Base-by-base conservation (phyloP, 1,140 invertebrate species). In the Phenacoccus solenopsis region DNA sequence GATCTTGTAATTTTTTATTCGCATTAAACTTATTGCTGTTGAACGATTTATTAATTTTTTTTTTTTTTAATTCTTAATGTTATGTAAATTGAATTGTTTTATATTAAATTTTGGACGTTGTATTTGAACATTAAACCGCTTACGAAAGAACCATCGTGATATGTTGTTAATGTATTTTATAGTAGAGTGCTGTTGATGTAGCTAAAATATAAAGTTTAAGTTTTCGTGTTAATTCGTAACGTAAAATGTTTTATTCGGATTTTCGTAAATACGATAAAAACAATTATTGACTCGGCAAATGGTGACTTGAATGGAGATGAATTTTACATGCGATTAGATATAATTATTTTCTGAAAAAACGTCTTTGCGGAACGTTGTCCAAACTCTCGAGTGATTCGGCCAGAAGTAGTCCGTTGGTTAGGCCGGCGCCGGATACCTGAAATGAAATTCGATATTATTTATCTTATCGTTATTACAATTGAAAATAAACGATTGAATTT, bases 1-100 rank as follows among this genome's bases (percentile, higher is more conserved):
- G 59, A 64, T 25, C 59, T 64, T 64, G 59, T 64, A 64, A 64
- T 64, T 64, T 64, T 64, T 64, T 64, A 64, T 64, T 64, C 59
- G 59, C 59, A 64, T 64, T 64, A 64, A 64, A 64, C 21, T 64
- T 64, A 64, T 64, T 64, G 59, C 59, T 64, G 59, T 64, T 64
- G 22, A 64, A 10, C 9, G 25, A 25, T 64, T 64, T 3, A 9
- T 25, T 25, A 3, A 24, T 24, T 24, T 64, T 64, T 64, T 59
- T 22, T 59, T 59, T 16, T 22, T 5, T 9, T 25, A 64, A 64
- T 27, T 49, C 38, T 4, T 49, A 9, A 49, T 49, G 38, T 49
- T 49, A 16, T 49, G 38, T 49, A 49, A 49, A 49, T 49, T 49
- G 38, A 49, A 9, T 49, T 49, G 38, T 49, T 49, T 49, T 49